phyloP scores from a whole-genome alignment of 2,797 vertebrate genomes.

The Siniperca scherzeri region DNA sequence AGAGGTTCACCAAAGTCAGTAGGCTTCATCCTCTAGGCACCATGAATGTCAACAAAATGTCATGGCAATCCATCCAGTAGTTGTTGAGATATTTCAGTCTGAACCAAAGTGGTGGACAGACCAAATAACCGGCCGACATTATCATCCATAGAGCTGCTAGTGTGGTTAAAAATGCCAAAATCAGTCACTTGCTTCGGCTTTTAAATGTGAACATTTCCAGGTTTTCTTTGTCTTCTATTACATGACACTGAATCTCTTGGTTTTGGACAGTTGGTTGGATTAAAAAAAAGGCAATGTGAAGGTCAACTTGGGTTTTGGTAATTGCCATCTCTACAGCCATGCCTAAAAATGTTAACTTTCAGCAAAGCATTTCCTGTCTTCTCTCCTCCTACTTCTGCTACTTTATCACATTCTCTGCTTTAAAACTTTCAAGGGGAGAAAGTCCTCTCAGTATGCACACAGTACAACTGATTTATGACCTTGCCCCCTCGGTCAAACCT shows the following conservation, averaged over 20 bases:
- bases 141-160: not conserved
- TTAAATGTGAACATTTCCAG: not conserved
- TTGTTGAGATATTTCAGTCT: slow-evolving; percentile 18
- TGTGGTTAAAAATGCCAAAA: slow-evolving; percentile 6
- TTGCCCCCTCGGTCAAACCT: slow-evolving; percentile 55
- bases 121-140: not conserved
- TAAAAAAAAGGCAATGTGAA: not conserved
- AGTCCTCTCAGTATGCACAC: slow-evolving; percentile 35
- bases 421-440: slow-evolving; percentile 46
- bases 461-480: slow-evolving; percentile 67
- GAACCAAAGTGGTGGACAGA: not conserved
- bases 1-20: too few relatives aligned
- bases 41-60: not conserved
- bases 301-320: slow-evolving; percentile 6
- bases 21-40: not conserved
- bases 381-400: slow-evolving; percentile 43
- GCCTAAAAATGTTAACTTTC: slow-evolving; percentile 16
- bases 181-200: not conserved
- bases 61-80: not conserved
- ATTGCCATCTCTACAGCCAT: slow-evolving; percentile 10
- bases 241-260: slow-evolving; percentile 28
- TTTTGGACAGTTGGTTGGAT: not conserved
- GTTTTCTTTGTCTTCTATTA: slow-evolving; percentile 25
- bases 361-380: slow-evolving; percentile 80
- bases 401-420: slow-evolving; percentile 36